Evolutionary conservation across 2,888 invertebrate genomes (phyloP).

Genomic region (Catocala fraxini): DNA sequence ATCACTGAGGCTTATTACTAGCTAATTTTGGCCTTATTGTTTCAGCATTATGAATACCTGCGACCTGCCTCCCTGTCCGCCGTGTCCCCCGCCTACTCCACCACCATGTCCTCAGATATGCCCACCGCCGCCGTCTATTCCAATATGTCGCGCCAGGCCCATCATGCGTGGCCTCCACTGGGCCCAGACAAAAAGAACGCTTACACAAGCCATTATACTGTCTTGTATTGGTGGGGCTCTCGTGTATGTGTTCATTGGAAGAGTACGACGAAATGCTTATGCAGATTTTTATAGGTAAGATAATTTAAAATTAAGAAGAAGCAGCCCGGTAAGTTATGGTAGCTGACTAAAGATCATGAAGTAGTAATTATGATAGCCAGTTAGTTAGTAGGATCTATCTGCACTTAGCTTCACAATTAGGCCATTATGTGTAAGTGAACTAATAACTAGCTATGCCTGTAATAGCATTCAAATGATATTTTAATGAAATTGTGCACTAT

Average conservation of each 20-base stretch:
- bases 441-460: no score
- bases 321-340: no score
- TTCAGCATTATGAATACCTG: conserved; percentile 53
- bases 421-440: no score
- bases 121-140: conserved; percentile 64
- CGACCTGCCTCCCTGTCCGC: conserved; percentile 54
- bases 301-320: no score
- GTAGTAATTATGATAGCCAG: no score
- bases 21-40: conserved; percentile 11
- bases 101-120: conserved; percentile 65
- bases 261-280: conserved; percentile 88
- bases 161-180: conserved; percentile 91
- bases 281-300: conserved; percentile 93
- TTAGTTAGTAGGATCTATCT: no score
- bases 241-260: conserved; percentile 81
- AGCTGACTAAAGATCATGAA: no score
- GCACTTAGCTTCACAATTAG: no score
- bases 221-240: conserved; percentile 71
- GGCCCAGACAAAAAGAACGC: conserved; percentile 87
- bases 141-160: conserved; percentile 82
- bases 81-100: conserved; percentile 64
- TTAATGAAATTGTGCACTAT: no score
- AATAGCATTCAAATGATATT: no score
- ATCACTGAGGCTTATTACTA: no score
- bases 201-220: conserved; percentile 82